Conservation (phyloP, 30 jellyfish, hydroid and myxozoan species). For the Catostylus mosaicus region DNA sequence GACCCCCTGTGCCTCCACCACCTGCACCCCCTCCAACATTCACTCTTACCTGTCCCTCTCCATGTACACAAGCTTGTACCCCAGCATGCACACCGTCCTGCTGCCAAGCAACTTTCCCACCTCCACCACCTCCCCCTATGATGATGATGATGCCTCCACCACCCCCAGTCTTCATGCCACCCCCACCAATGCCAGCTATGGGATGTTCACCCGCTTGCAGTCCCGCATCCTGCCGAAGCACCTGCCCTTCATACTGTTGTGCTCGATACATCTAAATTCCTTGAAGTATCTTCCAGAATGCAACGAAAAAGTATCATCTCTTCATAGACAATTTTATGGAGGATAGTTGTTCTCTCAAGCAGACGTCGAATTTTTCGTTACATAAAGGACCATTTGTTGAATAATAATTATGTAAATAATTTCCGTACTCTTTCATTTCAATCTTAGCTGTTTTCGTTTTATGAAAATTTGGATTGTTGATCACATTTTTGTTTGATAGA, state of each 20-base stretch:
- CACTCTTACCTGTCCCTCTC: conserved; percentile 73
- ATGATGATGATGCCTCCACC: conserved; percentile 70
- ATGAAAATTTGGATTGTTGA: no score
- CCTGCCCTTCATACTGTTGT: conserved; percentile 70
- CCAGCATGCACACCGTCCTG: conserved; percentile 93
- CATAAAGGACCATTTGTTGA: no score
- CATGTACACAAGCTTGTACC: conserved; percentile 90
- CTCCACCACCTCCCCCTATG: conserved; percentile 69
- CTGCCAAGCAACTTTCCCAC: conserved; percentile 68
- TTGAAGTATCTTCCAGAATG: no score
- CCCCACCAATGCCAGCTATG: conserved; percentile 87
- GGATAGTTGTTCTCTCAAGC: no score
- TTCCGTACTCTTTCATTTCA: no score
- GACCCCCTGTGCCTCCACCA: conserved; percentile 86
- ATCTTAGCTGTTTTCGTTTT: no score
- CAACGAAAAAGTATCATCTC: no score
- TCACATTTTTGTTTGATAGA: no score
- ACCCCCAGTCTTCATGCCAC: conserved; percentile 65
- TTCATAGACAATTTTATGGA: no score
- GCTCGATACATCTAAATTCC: conserved; percentile 59
- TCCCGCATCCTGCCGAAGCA: conserved; percentile 57
- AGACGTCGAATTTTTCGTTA: no score
- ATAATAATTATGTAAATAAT: neutral
- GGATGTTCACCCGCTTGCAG: conserved; percentile 72
- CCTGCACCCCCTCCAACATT: conserved; percentile 81